Base-by-base conservation (phyloP, 2,888 invertebrate genomes). In the Magallana nippona region DNA sequence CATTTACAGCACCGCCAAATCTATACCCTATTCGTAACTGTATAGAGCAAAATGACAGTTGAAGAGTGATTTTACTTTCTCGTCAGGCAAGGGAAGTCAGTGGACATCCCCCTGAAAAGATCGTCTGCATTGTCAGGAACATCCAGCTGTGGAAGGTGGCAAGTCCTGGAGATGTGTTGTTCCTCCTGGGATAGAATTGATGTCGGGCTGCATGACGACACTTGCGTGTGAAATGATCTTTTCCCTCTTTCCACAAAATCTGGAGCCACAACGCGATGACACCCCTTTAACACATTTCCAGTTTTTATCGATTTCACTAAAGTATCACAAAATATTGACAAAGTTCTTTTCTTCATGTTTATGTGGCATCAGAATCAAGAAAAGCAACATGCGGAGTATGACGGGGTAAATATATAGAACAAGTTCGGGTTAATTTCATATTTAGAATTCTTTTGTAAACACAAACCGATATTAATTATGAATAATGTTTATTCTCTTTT, bases 41-140 rank as follows among this genome's bases (percentile, higher is more conserved):
- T 32, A 32, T 32, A 32, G 44, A 8, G 8, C 44, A 44, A 44
- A 44, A 44, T 44, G 44, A 44, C 8, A 44, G 44, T 44, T 44
- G 3, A 44, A 8, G 44, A 44, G 44, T 8, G 44, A 8, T 86
- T 92, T 89, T 88, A 93, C 93, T 90, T 91, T 89, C 89, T 89
- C 1, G 90, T 86, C 17, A 93, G 82, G 84, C 93, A 93, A 0
- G 93, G 93, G 82, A 93, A 93, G 55, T 91, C 91, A 57, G 92
- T 91, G 1, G 92, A 89, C 86, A 93, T 87, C 55, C 93, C 93
- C 80, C 89, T 89, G 83, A 93, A 93, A 10, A 80, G 71, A 1
- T 82, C 78, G 22, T 86, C 86, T 11, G 83, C 84, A 55, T 85
- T 84, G 2, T 88, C 87, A 15, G 91, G 91, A 5, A 89, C 88